Evolutionary conservation across 2,888 invertebrate genomes (phyloP), one percentile per base, ranked within the genome.

Genomic region (Chymomyza caudatula): DNA sequence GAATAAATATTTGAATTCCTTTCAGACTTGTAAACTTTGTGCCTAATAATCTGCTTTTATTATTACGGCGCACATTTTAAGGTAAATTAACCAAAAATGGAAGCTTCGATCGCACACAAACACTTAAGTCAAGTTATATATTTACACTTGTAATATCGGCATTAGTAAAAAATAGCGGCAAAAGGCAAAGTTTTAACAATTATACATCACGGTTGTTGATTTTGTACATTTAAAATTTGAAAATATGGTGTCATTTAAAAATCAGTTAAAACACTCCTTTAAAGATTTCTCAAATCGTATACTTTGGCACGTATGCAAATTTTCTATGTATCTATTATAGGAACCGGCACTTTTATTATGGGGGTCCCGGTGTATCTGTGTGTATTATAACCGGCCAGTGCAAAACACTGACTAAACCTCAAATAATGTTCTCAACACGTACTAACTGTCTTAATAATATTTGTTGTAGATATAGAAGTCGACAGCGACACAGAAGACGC

Each of bases 391-490:
- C 81, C 82, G 79, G 71, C 78, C 81, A 88, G 82, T 74, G 80
- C 85, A 82, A 86, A 86, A 85, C 80, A 81, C 79, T 83, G 88
- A 88, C 88, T 88, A 88, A 86, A 88, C 80, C 85, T 83, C 86
- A 83, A 83, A 79, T 86, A 88, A 87, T 86, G 80, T 88, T 88
- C 89, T 88, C 87, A 80, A 79, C 87, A 80, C 85, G 78, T 82
- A 88, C 89, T 88, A 88, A 88, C 86, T 81, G 87, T 85, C 87
- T 87, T 88, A 85, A 82, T 86, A 86, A 82, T 87, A 80, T 81
- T 87, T 85, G 84, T 87, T 81, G 87, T 86, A 86, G 86, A 83
- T 83, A 83, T 86, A 86, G 85, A 79, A 85, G 85, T 82, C 77
- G 86, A 66, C 79, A 69, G 4, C 51, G 20, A 22, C 42, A 49